Conservation (phyloP, 2,888 invertebrate genomes). For the Nymphalis c-album region DNA sequence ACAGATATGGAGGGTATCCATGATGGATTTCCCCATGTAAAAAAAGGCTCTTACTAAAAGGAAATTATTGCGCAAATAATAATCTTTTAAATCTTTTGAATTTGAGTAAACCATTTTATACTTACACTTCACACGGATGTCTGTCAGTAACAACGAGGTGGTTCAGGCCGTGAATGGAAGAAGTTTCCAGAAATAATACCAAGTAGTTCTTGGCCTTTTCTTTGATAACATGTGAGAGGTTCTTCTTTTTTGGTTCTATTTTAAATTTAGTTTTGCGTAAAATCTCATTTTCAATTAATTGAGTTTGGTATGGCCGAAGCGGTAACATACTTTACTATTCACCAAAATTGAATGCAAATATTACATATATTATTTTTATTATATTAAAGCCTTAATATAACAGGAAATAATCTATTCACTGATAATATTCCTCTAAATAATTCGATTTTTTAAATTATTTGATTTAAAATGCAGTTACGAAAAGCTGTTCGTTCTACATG, state of each 20-base stretch:
- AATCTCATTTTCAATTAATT: conserved; percentile 53
- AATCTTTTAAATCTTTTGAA: too few relatives aligned
- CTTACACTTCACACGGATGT: conserved; percentile 76
- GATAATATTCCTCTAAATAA: too few relatives aligned
- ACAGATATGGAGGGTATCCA: too few relatives aligned
- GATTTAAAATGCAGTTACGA: neutral
- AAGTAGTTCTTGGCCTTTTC: conserved; percentile 55
- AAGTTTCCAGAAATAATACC: conserved; percentile 69
- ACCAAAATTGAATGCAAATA: too few relatives aligned
- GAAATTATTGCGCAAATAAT: too few relatives aligned
- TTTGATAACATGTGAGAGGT: conserved; percentile 30
- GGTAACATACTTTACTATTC: conserved; percentile 44
- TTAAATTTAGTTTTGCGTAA: neutral
- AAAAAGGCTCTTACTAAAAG: too few relatives aligned
- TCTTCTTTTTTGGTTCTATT: conserved; percentile 33
- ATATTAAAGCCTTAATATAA: too few relatives aligned
- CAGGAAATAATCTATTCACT: too few relatives aligned
- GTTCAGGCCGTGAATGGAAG: conserved; percentile 80
- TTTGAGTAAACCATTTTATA: conserved; percentile 7
- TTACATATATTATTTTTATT: too few relatives aligned
- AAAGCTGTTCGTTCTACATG: neutral
- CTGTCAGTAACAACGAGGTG: conserved; percentile 71
- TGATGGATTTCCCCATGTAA: too few relatives aligned
- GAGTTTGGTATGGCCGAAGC: conserved; percentile 49
- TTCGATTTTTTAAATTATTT: neutral